These are phyloP conservation scores for Bambusicola thoracicus DNA, from an alignment of 2,113 vertebrate genomes.

Conservation along the genomic window DNA sequence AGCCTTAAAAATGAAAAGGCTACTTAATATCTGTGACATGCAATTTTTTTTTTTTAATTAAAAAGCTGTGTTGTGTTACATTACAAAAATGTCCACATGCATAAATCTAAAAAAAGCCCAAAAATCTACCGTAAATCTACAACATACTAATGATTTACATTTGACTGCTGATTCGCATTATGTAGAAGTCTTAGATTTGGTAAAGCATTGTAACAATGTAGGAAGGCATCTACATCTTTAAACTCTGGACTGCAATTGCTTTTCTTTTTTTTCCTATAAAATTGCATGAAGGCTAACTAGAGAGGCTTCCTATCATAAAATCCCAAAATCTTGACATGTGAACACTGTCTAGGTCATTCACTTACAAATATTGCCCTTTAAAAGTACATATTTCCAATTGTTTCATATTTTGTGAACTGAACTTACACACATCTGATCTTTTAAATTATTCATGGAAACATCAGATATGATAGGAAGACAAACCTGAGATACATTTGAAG, in stretches of 20 bases:
- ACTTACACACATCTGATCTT: constrained; percentile 65
- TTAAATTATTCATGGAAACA: constrained; percentile 73
- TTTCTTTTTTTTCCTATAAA: constrained; percentile 76
- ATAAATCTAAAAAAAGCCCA: constrained; percentile 80
- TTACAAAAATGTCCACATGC: constrained; percentile 85
- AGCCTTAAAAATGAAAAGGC: constrained; percentile 78
- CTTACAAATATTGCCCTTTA: constrained; percentile 65
- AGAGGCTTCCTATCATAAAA: constrained; percentile 81
- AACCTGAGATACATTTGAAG: constrained; percentile 95
- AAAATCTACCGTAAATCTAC: constrained; percentile 85
- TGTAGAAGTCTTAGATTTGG: constrained; percentile 85
- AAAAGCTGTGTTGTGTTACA: constrained; percentile 83
- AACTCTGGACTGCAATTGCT: constrained; percentile 75
- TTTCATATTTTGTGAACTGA: constrained; percentile 55
- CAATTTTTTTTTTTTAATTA: constrained; percentile 85
- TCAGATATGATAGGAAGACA: constrained; percentile 94
- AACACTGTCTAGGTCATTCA: constrained; percentile 37
- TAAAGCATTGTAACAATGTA: constrained; percentile 88
- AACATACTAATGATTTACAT: constrained; percentile 81
- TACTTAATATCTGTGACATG: constrained; percentile 86
- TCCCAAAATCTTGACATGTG: constrained; percentile 63
- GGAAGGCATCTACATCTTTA: constrained; percentile 86
- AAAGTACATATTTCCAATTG: constrained; percentile 9
- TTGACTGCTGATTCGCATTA: constrained; percentile 82
- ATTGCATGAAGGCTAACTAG: constrained; percentile 81